These are phyloP conservation scores for Centropyge bicolor DNA, from an alignment of 2,797 vertebrate genomes.

Conservation along the genomic window DNA sequence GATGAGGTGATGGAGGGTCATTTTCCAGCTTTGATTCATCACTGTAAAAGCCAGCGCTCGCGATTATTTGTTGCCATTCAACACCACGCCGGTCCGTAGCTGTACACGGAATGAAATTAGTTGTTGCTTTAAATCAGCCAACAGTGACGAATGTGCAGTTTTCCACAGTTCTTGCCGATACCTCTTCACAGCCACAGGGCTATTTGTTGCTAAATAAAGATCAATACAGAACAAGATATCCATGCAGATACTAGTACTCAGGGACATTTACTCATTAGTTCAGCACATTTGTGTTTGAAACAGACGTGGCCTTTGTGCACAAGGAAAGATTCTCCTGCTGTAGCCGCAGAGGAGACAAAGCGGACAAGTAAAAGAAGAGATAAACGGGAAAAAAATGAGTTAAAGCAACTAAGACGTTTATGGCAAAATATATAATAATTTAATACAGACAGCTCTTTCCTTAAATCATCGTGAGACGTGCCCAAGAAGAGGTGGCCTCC, in stretches of 20 bases:
- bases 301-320: slow-evolving; percentile 39
- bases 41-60: slow-evolving; percentile 40
- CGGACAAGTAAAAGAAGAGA: neutral
- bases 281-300: slow-evolving; percentile 58
- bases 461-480: neutral
- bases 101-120: slow-evolving; percentile 60
- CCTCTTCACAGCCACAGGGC: slow-evolving; percentile 41
- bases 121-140: slow-evolving; percentile 56
- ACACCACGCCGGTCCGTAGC: slow-evolving; percentile 16
- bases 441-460: neutral
- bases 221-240: slow-evolving; percentile 77
- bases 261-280: slow-evolving; percentile 63
- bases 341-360: slow-evolving; percentile 9
- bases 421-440: neutral
- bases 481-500: neutral
- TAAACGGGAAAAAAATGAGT: neutral
- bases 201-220: slow-evolving; percentile 75
- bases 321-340: slow-evolving; percentile 13
- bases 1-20: slow-evolving; percentile 31
- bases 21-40: slow-evolving; percentile 54
- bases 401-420: slow-evolving; percentile 14
- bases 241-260: slow-evolving; percentile 67
- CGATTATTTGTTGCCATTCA: slow-evolving; percentile 50
- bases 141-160: slow-evolving; percentile 66
- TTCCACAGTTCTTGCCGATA: slow-evolving; percentile 46